phyloP scores from a whole-genome alignment of 2,797 vertebrate genomes.

The Hephaestus fuliginosus region DNA sequence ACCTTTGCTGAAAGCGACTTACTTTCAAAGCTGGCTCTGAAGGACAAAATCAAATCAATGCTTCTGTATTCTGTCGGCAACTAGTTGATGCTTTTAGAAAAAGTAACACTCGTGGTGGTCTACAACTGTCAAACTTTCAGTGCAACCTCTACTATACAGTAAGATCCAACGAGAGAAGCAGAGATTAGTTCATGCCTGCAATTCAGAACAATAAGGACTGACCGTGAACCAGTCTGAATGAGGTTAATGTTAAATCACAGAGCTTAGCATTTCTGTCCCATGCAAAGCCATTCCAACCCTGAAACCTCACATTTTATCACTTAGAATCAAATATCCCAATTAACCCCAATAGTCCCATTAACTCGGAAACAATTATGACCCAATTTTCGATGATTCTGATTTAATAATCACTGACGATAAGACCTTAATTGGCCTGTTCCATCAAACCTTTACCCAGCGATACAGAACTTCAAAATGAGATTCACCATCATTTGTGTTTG shows the following conservation, averaged over 20 bases:
- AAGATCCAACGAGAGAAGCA: constrained; percentile 76
- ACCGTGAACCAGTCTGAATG: constrained; percentile 73
- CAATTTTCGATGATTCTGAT: neutral
- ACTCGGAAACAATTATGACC: neutral
- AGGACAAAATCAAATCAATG: no score
- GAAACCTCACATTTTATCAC: constrained; percentile 15
- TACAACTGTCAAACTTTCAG: constrained; percentile 11
- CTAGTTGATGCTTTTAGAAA: constrained; percentile 45
- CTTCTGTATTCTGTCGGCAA: neutral
- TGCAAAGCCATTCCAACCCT: constrained; percentile 73
- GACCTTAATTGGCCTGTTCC: neutral
- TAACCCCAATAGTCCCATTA: neutral
- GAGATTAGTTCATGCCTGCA: constrained; percentile 96
- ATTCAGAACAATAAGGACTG: constrained; percentile 86
- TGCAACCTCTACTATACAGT: constrained; percentile 72
- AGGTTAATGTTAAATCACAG: constrained; percentile 70
- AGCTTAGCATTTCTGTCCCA: constrained; percentile 61
- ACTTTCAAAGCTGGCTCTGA: neutral
- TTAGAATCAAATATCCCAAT: constrained; percentile 2
- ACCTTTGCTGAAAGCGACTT: neutral
- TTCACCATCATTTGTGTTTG: neutral
- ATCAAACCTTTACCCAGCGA: neutral
- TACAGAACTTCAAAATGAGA: neutral
- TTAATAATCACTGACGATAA: neutral
- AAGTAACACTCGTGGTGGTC: neutral